Conservation (phyloP, 2,113 vertebrate species). For the Erpornis zantholeuca region DNA sequence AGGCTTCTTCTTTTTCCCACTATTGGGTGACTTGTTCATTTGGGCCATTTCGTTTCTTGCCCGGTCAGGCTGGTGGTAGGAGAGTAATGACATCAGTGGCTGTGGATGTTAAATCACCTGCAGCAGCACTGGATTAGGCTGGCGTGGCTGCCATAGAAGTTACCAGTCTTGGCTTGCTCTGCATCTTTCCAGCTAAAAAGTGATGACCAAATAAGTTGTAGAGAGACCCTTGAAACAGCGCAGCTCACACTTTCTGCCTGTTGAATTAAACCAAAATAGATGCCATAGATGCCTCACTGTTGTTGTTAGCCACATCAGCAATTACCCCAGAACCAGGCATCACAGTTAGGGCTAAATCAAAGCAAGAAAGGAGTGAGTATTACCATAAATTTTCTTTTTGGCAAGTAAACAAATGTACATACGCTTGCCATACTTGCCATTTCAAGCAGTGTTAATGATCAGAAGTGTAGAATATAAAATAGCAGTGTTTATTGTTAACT, state of each 20-base stretch:
- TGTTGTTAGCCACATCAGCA: not conserved
- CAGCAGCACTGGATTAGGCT: not conserved
- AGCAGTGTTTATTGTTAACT: not conserved
- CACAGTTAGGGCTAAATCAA: not conserved
- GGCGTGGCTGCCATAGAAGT: not conserved
- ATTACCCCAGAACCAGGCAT: not conserved
- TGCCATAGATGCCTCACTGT: not conserved
- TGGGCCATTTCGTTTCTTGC: slow-evolving; percentile 45
- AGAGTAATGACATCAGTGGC: not conserved
- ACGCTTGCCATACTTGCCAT: not conserved
- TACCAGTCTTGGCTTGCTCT: not conserved
- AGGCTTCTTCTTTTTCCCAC: not conserved
- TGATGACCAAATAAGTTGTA: not conserved
- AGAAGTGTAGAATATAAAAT: not conserved
- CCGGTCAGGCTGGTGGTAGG: not conserved
- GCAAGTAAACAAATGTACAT: not conserved
- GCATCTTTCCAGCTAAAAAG: not conserved
- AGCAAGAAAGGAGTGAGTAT: not conserved
- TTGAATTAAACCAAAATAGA: not conserved
- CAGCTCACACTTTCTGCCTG: not conserved
- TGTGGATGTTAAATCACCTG: not conserved
- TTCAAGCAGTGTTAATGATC: not conserved
- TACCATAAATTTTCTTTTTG: not conserved
- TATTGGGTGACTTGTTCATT: not conserved
- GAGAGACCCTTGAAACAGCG: not conserved